Conservation (phyloP, 2,888 invertebrate species). For the Oscheius sp. region DNA sequence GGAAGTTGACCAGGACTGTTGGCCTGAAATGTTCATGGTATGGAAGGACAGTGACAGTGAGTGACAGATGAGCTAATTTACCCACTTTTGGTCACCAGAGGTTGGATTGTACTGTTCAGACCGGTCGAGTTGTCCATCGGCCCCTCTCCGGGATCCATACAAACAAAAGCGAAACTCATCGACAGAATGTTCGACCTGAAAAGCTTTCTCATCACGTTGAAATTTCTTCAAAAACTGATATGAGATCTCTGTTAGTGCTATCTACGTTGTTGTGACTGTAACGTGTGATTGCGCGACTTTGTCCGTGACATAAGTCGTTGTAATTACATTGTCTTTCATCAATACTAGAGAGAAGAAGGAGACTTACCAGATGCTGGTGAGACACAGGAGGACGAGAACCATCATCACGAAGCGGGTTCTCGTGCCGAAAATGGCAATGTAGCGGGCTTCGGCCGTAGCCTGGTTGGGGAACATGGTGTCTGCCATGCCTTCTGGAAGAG, state of each 20-base stretch:
- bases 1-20: slow-evolving; percentile 63
- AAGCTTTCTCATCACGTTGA: not conserved
- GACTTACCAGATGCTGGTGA: slow-evolving; percentile 67
- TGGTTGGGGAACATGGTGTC: slow-evolving; percentile 50
- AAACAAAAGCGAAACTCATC: slow-evolving; percentile 72
- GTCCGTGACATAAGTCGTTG: slow-evolving; percentile 11
- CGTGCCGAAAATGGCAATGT: slow-evolving; percentile 66
- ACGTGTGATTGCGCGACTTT: not conserved
- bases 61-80: not conserved
- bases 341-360: not conserved
- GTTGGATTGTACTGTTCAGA: not conserved
- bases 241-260: not conserved
- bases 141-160: slow-evolving; percentile 55
- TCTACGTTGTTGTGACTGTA: not conserved
- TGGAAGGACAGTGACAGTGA: not conserved
- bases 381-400: slow-evolving; percentile 69
- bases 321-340: not conserved
- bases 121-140: slow-evolving; percentile 2
- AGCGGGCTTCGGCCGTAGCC: slow-evolving; percentile 51
- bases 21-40: slow-evolving; percentile 44
- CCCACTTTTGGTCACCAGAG: not conserved
- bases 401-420: slow-evolving; percentile 70
- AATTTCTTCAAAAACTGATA: not conserved
- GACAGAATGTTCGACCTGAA: slow-evolving; percentile 70
- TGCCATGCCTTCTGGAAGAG: slow-evolving; percentile 17